Evolutionary conservation across 1,140 invertebrate genomes (phyloP), one percentile per base, ranked within the genome.

Genomic region (Drosophila mojavensis): DNA sequence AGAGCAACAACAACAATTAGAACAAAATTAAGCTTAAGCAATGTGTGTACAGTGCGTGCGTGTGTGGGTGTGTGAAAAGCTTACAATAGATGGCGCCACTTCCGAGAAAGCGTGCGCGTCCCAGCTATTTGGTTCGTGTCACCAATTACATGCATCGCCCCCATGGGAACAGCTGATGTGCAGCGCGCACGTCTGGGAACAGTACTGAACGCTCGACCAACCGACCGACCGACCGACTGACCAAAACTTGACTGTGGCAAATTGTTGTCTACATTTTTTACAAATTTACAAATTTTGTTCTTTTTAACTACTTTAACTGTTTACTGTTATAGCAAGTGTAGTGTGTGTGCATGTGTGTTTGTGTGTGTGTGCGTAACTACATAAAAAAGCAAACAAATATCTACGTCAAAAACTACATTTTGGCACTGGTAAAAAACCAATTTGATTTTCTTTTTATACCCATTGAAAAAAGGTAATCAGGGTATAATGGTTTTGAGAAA

Each of bases 91-190:
- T 85, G 82, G 71, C 73, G 78, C 79, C 90, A 96, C 96, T 95
- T 97, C 96, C 24, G 39, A 53, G 11, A 11, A 11, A 17, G 33
- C 1, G n/a, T 33, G 15, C 11, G 30, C 1, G 10, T 17, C 13
- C 3, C 95, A 98, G 94, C 84, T 97, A 93, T 13, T 7, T 54
- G 71, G 65, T 68, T 62, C 4, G 64, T 56, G 58, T 58, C 58
- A 10, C 10, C 51, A 53, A 41, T 62, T 90, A 98, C 98, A 94
- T 98, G 97, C 78, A 97, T 95, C 73, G 98, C 97, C 92, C 97
- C 92, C 98, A 95, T 71, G 97, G 95, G 97, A 97, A 98, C 94
- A 98, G 98, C 78, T 98, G 67, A 28, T 15, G 41, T 41, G 56
- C 50, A 45, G 10, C 59, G 47, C 15, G 17, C 20, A 24, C 59